Conservation (phyloP, 1,140 invertebrate genomes). For the Drosophila mauritiana region DNA sequence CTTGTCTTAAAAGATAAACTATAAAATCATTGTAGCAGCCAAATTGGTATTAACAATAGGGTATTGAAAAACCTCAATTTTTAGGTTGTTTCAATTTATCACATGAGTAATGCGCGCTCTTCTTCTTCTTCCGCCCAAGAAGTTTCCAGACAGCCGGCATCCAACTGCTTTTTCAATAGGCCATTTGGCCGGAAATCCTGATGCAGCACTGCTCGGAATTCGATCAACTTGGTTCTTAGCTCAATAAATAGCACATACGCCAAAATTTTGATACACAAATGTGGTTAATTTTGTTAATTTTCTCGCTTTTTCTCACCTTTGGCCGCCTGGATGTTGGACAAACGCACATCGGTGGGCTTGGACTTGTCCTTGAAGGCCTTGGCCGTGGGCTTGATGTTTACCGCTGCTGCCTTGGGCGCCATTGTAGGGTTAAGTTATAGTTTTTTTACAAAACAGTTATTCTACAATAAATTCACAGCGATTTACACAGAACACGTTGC, state of each 20-base stretch:
- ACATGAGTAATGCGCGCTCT: conserved; percentile 71
- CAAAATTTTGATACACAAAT: conserved; percentile 1
- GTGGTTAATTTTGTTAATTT: conserved; percentile 11
- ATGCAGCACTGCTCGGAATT: neutral
- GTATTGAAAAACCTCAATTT: conserved; percentile 20
- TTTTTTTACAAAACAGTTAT: conserved; percentile 44
- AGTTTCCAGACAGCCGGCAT: conserved; percentile 78
- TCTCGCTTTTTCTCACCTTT: conserved; percentile 91
- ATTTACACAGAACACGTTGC: conserved; percentile 60
- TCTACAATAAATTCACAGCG: conserved; percentile 56
- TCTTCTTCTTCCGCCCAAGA: conserved; percentile 62
- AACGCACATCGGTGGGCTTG: conserved; percentile 96
- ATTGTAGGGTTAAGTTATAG: conserved; percentile 56
- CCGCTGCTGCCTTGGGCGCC: conserved; percentile 76
- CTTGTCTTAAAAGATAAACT: too few species aligned
- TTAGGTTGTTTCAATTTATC: conserved; percentile 29
- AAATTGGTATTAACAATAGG: neutral
- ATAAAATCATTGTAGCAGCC: too few species aligned
- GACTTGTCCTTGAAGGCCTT: conserved; percentile 93
- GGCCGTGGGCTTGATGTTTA: conserved; percentile 70
- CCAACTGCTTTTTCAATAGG: conserved; percentile 54
- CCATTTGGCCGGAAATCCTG: conserved; percentile 16
- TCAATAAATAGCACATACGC: conserved; percentile 18
- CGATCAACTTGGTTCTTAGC: neutral
- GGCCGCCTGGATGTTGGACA: conserved; percentile 98